These are phyloP conservation scores for Leuctra nigra DNA, from an alignment of 2,888 invertebrate species.

Conservation along the genomic window DNA sequence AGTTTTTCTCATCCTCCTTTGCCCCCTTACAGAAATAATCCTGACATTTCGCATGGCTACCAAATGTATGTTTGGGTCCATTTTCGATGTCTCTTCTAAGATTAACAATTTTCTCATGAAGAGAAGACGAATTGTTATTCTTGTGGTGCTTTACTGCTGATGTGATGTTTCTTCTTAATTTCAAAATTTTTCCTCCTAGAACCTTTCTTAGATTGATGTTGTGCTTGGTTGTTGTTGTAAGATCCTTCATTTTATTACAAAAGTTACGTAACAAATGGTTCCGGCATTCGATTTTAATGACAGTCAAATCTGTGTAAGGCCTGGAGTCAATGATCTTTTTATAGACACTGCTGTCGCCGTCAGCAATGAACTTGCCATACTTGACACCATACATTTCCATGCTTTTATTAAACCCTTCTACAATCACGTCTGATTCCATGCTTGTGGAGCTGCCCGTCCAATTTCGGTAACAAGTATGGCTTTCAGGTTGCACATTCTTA, in stretches of 20 bases:
- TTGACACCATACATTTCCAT: conserved; percentile 21
- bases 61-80: neutral
- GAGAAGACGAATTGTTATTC: neutral
- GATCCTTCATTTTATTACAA: conserved; percentile 17
- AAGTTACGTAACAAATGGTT: conserved; percentile 26
- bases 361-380: conserved; percentile 22
- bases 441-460: neutral
- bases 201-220: neutral
- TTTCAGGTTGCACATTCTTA: neutral
- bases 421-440: neutral
- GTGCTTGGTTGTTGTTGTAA: neutral
- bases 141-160: no score
- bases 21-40: no score
- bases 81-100: neutral
- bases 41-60: neutral
- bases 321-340: conserved; percentile 18
- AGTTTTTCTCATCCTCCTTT: neutral
- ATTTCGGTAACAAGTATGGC: neutral
- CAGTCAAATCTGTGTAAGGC: conserved; percentile 27
- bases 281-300: conserved; percentile 26
- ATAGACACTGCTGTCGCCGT: conserved; percentile 27
- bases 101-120: neutral
- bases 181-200: neutral
- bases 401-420: conserved; percentile 6
- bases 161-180: neutral